Evolutionary conservation across 2,888 invertebrate species (phyloP).

Genomic region (Apodemia duryi): DNA sequence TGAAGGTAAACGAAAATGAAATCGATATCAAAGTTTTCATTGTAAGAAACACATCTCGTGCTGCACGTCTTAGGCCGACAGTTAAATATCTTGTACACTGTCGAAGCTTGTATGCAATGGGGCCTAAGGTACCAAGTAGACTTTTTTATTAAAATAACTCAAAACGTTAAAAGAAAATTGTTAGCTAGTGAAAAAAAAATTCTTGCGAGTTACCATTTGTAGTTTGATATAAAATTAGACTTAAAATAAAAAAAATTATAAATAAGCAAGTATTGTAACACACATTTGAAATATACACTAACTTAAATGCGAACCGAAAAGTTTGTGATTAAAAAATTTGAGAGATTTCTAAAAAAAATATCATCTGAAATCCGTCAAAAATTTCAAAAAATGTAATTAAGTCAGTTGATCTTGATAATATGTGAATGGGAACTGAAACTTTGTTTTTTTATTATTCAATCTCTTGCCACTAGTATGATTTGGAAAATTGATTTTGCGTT

Average conservation of each 20-base stretch:
- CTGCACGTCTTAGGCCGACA: background rate
- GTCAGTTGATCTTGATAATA: too few species aligned
- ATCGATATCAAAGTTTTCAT: too few species aligned
- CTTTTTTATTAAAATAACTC: slow-evolving; percentile 17
- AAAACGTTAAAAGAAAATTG: slow-evolving; percentile 10
- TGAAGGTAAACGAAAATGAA: background rate
- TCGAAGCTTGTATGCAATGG: slow-evolving; percentile 8
- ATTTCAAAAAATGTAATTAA: too few species aligned
- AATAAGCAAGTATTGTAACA: slow-evolving; percentile 1
- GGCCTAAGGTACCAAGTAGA: slow-evolving; percentile 19
- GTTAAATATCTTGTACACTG: background rate
- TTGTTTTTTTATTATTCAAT: too few species aligned
- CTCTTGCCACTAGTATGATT: too few species aligned
- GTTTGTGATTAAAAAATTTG: background rate
- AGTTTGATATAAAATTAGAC: slow-evolving; percentile 13
- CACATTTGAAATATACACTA: slow-evolving; percentile 1
- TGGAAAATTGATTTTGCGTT: too few species aligned
- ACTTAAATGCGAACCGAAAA: background rate
- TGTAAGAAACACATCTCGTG: background rate
- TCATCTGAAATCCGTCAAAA: too few species aligned
- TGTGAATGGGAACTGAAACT: too few species aligned
- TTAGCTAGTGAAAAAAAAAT: slow-evolving; percentile 20
- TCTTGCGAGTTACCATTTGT: slow-evolving; percentile 17
- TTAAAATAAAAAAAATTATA: background rate
- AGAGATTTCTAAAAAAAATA: too few species aligned